Percentiles rank a stretch among this genome's conserved stretches.
Conservation (phyloP, 2,797 vertebrate species). For the Myotis planiceps region DNA sequence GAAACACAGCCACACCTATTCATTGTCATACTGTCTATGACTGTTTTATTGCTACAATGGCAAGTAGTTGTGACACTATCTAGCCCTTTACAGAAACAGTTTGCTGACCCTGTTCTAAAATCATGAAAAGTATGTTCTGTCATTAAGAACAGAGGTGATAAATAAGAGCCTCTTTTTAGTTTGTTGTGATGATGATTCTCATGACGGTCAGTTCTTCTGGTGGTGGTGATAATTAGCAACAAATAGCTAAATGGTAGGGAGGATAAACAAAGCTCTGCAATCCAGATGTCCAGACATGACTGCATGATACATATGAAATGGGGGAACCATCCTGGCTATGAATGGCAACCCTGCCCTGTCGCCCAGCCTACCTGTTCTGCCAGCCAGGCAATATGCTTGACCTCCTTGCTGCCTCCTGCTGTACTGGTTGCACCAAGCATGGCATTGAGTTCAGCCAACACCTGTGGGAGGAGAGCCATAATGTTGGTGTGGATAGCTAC, state of each 20-base stretch:
- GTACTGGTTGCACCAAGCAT: slow-evolving; percentile 89
- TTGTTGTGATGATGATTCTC: neutral
- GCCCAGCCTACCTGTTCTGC: slow-evolving; percentile 92
- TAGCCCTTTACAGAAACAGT: neutral
- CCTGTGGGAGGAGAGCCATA: slow-evolving; percentile 94
- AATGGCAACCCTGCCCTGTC: neutral
- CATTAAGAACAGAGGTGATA: neutral
- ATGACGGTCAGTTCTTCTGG: neutral
- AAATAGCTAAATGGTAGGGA: neutral
- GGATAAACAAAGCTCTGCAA: neutral
- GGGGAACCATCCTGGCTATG: neutral
- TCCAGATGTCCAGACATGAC: neutral
- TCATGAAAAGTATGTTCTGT: neutral
- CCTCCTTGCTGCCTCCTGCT: slow-evolving; percentile 88
- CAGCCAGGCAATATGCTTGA: slow-evolving; percentile 96
- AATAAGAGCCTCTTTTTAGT: neutral
- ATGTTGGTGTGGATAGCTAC: slow-evolving; percentile 96
- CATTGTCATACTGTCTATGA: neutral
- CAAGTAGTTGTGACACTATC: neutral
- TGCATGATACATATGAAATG: neutral
- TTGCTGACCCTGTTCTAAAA: neutral
- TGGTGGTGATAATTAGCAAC: slow-evolving; percentile 25
- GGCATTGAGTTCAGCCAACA: slow-evolving; percentile 93
- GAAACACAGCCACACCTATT: neutral
- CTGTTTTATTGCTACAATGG: neutral